Evolutionary conservation across 2,888 invertebrate genomes (phyloP), one percentile per base, ranked within the genome.

Genomic region (Orthosia gothica): DNA sequence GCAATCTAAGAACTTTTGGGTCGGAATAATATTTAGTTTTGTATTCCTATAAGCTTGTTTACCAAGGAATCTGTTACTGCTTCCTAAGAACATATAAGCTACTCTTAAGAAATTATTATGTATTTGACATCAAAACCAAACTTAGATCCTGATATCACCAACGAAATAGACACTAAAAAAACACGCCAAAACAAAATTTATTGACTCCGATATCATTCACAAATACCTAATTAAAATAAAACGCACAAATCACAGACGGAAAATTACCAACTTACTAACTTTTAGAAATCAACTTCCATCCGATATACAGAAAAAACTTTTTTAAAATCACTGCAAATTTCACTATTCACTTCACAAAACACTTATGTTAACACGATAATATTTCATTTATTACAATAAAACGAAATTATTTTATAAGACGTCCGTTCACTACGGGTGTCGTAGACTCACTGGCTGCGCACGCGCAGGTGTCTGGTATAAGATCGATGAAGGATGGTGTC

Each of bases 401-500:
- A 5, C 1, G 45, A 49, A 12, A 18, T n/a, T 20, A 55, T 57
- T 69, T 68, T 70, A 3, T 80, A 45, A 11, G 20, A 81, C 88
- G 82, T 81, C 72, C 69, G 79, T 72, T 15, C 58, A 66, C 57
- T 52, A 54, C 82, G 87, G 75, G 77, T 72, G 68, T 54, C 85
- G 89, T 79, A 89, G 90, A 89, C 89, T 88, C 83, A 89, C 90
- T 89, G 90, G 76, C 90, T 86, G 91, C 92, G 88, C 89, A 13
- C 0, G 78, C 90, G 92, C 94, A 93, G 92, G 92, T 94, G 92
- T 89, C 61, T 63, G 50, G 88, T 91, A 90, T 91, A 90, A 88
- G 90, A 91, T 93, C 92, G 89, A 90, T 89, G 85, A 86, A 78
- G 94, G 94, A 93, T 76, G 89, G 92, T 71, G 86, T 92, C 90